phyloP scores from a whole-genome alignment of 1,140 invertebrate genomes.

The Pseudobourletiella spinata region DNA sequence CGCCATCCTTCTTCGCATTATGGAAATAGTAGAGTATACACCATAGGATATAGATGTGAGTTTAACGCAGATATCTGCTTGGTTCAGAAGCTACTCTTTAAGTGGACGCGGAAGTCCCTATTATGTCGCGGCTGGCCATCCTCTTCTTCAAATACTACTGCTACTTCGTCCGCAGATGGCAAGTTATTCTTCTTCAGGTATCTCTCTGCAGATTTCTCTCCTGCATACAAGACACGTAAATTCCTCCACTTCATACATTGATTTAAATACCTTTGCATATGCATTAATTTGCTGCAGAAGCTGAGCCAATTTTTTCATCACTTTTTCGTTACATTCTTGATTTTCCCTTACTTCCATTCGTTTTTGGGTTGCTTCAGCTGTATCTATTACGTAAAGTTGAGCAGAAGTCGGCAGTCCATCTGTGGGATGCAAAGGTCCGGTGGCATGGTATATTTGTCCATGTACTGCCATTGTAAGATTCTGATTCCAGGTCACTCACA shows the following conservation, averaged over 20 bases:
- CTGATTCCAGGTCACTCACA: too few relatives aligned
- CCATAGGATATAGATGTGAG: constrained; percentile 34
- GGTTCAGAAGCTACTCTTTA: not conserved
- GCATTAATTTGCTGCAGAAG: constrained; percentile 19
- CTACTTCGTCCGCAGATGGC: constrained; percentile 30
- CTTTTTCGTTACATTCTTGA: not conserved
- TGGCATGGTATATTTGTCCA: constrained; percentile 38
- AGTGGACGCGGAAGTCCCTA: constrained; percentile 16
- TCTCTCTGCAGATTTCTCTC: not conserved
- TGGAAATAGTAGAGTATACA: constrained; percentile 41
- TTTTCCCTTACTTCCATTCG: constrained; percentile 9
- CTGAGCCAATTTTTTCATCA: not conserved
- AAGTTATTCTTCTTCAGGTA: constrained; percentile 30
- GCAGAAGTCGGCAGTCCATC: constrained; percentile 23
- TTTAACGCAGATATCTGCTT: not conserved
- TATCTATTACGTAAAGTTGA: constrained; percentile 35
- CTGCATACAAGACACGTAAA: constrained; percentile 11
- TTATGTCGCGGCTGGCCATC: constrained; percentile 23
- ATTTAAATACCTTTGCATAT: constrained; percentile 31
- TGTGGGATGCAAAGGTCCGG: constrained; percentile 13
- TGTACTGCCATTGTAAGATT: too few relatives aligned
- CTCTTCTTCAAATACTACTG: constrained; percentile 27
- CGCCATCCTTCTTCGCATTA: constrained; percentile 41
- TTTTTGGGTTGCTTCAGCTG: constrained; percentile 1
- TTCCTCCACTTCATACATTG: constrained; percentile 30